These are phyloP conservation scores for Alethe castanea DNA, from an alignment of 2,113 vertebrate genomes.

Conservation along the genomic window DNA sequence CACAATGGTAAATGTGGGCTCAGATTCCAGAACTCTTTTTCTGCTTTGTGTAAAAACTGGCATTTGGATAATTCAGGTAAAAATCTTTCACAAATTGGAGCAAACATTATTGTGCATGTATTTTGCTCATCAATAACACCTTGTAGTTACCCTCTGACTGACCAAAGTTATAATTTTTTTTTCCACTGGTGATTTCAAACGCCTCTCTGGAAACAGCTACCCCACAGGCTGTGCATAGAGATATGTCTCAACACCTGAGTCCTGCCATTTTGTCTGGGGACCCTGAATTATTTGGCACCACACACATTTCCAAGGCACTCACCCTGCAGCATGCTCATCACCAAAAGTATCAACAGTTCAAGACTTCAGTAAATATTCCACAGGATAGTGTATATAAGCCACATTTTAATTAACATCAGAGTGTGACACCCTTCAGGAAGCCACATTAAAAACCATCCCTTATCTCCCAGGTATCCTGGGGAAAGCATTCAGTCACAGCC, in stretches of 20 bases:
- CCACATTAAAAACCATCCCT: constrained; percentile 5
- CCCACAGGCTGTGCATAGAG: background rate
- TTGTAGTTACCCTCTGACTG: background rate
- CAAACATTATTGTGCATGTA: background rate
- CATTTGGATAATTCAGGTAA: background rate
- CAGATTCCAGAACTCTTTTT: background rate
- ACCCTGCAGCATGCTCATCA: background rate
- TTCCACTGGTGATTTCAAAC: background rate
- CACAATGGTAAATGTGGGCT: background rate
- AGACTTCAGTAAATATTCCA: background rate
- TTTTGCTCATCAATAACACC: background rate
- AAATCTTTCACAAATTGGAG: background rate
- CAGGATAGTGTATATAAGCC: background rate
- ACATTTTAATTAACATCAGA: background rate
- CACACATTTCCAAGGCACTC: background rate
- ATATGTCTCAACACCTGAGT: rapidly evolving
- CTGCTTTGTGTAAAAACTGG: background rate
- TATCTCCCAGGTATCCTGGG: background rate
- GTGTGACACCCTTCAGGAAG: constrained; percentile 17
- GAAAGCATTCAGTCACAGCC: background rate
- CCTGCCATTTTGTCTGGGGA: background rate
- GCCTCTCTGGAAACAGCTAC: background rate
- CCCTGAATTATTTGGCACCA: background rate
- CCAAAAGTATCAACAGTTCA: background rate
- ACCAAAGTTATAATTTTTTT: background rate